These are phyloP conservation scores for Triops cancriformis DNA, from an alignment of 1,140 invertebrate species.

Conservation along the genomic window DNA sequence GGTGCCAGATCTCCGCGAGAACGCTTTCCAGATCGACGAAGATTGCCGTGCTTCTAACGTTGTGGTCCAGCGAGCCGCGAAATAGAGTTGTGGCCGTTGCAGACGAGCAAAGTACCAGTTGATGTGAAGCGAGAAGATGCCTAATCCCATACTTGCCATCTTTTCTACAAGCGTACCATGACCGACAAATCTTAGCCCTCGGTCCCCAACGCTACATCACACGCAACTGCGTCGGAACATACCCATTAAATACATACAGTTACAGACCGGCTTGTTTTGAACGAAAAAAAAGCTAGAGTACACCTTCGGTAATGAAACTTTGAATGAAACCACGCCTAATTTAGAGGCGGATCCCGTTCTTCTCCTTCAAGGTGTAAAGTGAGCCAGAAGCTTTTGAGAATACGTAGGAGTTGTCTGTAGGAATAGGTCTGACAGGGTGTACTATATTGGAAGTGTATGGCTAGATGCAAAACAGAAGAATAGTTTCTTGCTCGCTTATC, in stretches of 20 bases:
- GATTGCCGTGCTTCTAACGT: slow-evolving; percentile 2
- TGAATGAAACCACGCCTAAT: neutral
- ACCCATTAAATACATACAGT: too few relatives aligned
- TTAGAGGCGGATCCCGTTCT: neutral
- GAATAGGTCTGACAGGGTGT: neutral
- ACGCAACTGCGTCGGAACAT: neutral
- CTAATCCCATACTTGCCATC: neutral
- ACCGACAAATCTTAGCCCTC: neutral
- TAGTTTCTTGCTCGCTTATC: neutral
- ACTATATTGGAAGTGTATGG: neutral
- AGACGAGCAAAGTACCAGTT: slow-evolving; percentile 9
- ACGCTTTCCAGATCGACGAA: slow-evolving; percentile 4
- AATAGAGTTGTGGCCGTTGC: slow-evolving; percentile 12
- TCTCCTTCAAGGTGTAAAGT: neutral
- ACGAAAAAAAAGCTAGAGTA: neutral
- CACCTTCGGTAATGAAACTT: neutral
- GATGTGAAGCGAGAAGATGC: slow-evolving; percentile 9
- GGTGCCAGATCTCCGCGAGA: slow-evolving; percentile 4
- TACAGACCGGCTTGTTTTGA: too few relatives aligned
- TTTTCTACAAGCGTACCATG: neutral
- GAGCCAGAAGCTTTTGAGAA: neutral
- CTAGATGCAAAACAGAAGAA: neutral
- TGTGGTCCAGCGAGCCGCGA: slow-evolving; percentile 7
- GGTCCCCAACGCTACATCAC: neutral
- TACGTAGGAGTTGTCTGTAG: neutral